Percentiles rank a stretch among this genome's conserved stretches.
Conservation (phyloP, 2,888 invertebrate genomes). For the Eilema griseolum region DNA sequence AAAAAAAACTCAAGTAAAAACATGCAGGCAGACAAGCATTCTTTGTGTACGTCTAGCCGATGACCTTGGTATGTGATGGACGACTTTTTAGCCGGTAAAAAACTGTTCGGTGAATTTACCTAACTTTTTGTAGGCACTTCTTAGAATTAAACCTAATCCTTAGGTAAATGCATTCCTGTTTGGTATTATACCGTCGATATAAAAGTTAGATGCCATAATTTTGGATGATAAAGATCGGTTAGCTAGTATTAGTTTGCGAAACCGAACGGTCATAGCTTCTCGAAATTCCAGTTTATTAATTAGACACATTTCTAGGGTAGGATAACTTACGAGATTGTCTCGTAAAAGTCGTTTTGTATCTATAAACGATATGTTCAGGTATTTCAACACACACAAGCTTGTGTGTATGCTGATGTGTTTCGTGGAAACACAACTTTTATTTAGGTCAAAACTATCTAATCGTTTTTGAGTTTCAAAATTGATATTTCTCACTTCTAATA, state of each 20-base stretch:
- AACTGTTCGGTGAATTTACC: slow-evolving; percentile 85
- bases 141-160: slow-evolving; percentile 68
- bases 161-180: slow-evolving; percentile 74
- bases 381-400: slow-evolving; percentile 33
- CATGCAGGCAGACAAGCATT: slow-evolving; percentile 78
- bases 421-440: slow-evolving; percentile 6
- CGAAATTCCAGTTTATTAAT: slow-evolving; percentile 64
- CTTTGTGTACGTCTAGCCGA: slow-evolving; percentile 83
- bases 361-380: slow-evolving; percentile 13
- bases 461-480: neutral
- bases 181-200: slow-evolving; percentile 71
- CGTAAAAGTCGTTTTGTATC: slow-evolving; percentile 17
- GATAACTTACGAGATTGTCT: neutral
- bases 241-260: slow-evolving; percentile 53
- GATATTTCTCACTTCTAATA: neutral
- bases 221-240: slow-evolving; percentile 69
- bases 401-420: neutral
- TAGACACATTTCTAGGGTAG: slow-evolving; percentile 60
- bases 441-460: neutral
- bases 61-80: slow-evolving; percentile 82
- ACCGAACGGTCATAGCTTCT: slow-evolving; percentile 47
- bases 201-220: slow-evolving; percentile 80
- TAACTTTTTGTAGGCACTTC: slow-evolving; percentile 82
- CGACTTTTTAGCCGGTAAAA: slow-evolving; percentile 79
- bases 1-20: slow-evolving; percentile 77